phyloP scores from a whole-genome alignment of 92 coral and sea anemone genomes.

The Epizoanthus illoricatus region DNA sequence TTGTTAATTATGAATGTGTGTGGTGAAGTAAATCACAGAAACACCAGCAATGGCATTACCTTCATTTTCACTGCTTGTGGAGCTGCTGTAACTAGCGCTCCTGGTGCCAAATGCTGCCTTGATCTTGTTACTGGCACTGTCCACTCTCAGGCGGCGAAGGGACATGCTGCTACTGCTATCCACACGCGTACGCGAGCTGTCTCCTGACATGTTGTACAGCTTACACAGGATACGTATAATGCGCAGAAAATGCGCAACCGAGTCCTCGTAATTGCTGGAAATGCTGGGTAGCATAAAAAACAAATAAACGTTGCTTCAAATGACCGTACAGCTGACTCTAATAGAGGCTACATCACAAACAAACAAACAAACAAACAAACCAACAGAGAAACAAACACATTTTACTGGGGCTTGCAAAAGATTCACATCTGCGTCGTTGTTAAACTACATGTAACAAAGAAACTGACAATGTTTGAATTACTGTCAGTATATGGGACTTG shows the following conservation, averaged over 20 bases:
- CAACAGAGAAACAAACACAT: too few species aligned
- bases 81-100: conserved; percentile 44
- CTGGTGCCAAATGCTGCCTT: conserved; percentile 58
- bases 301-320: neutral
- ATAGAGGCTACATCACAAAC: too few species aligned
- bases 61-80: conserved; percentile 39
- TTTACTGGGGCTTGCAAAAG: too few species aligned
- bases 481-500: too few species aligned
- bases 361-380: too few species aligned
- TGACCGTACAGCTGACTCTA: too few species aligned
- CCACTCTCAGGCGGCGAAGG: conserved; percentile 39
- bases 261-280: conserved; percentile 57
- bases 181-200: conserved; percentile 29
- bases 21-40: too few species aligned
- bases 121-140: conserved; percentile 55
- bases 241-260: conserved; percentile 51
- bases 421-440: too few species aligned
- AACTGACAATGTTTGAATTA: too few species aligned
- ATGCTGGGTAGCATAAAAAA: conserved; percentile 11
- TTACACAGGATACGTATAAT: conserved; percentile 47
- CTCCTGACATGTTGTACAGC: conserved; percentile 40
- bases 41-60: conserved; percentile 6
- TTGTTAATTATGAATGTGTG: too few species aligned
- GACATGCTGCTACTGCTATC: conserved; percentile 32
- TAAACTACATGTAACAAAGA: too few species aligned